Evolutionary conservation across 2,888 invertebrate species (phyloP), one percentile per base, ranked within the genome.

Genomic region (Ethmia dodecea): DNA sequence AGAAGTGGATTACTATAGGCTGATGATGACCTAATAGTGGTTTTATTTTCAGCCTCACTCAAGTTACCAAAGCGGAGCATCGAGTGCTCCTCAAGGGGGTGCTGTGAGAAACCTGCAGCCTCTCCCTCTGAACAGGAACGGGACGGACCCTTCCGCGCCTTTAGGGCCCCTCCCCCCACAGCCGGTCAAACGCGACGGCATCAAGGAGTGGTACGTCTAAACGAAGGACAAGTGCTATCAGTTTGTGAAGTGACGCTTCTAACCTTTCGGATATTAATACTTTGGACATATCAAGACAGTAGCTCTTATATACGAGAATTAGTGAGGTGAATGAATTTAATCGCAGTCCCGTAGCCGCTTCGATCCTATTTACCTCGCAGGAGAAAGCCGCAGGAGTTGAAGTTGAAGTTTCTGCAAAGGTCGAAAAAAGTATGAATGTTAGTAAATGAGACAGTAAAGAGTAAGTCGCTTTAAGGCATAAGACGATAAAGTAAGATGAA

Each of bases 181-280:
- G 48, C 84, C 84, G 2, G 75, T 93, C 77, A 94, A 94, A 65
- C 90, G 93, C 44, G 95, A 95, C 89, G 95, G 96, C 72, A 94
- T 97, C 70, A 97, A 97, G 88, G 97, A 97, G 89, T 97, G 97
- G 97, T 97, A 97, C 79, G 97, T 97, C 79, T 96, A 93, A 62
- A 42, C 29, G 14, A 14, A 15, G 28, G 11, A 15, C 12, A 13
- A 40, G 10, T 3, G 12, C 30, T 6, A 13, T 5, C 16, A 9
- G 13, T 16, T 25, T 6, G 18, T 20, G 30, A 13, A 28, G 31
- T 31, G 31, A 31, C 10, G n/a, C n/a, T n/a, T n/a, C n/a, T n/a
- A n/a, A n/a, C n/a, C n/a, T n/a, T n/a, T n/a, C n/a, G n/a, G n/a
- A n/a, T n/a, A n/a, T n/a, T n/a, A n/a, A n/a, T n/a, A n/a, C n/a